phyloP scores from a whole-genome alignment of 1,140 invertebrate species.

The Antheraea pernyi region DNA sequence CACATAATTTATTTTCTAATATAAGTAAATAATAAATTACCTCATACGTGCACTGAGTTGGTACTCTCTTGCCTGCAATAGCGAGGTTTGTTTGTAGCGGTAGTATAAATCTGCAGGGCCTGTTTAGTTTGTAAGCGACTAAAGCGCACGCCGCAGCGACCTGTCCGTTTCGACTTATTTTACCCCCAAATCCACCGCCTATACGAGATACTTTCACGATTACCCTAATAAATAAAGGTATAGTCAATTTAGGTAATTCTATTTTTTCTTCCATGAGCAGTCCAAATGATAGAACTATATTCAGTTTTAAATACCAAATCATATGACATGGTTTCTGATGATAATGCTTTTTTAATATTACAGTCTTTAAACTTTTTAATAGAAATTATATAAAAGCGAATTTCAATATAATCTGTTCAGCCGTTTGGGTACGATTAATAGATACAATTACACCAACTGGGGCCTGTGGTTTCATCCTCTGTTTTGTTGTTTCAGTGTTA shows the following conservation, averaged over 20 bases:
- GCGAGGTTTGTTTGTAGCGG: conserved; percentile 84
- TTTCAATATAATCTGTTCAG: too few relatives aligned
- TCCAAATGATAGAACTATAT: too few relatives aligned
- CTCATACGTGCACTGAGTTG: conserved; percentile 76
- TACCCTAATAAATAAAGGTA: conserved; percentile 46
- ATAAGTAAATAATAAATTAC: conserved; percentile 27
- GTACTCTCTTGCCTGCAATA: conserved; percentile 81
- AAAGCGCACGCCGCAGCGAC: conserved; percentile 82
- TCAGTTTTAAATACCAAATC: too few relatives aligned
- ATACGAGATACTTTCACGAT: conserved; percentile 83
- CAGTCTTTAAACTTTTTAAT: too few relatives aligned
- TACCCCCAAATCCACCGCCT: conserved; percentile 87
- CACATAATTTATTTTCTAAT: not conserved
- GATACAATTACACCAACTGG: too few relatives aligned
- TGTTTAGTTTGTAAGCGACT: conserved; percentile 80
- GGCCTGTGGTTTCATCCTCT: too few relatives aligned
- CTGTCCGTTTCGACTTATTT: conserved; percentile 80
- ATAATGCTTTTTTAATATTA: too few relatives aligned
- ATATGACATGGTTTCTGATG: too few relatives aligned
- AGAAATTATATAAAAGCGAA: too few relatives aligned
- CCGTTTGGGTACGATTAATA: too few relatives aligned
- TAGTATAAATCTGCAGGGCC: conserved; percentile 83
- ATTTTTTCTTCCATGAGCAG: too few relatives aligned
- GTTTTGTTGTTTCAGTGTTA: too few relatives aligned
- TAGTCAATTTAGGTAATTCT: not conserved